These are phyloP conservation scores for Stictocephala bisonia DNA, from an alignment of 2,888 invertebrate genomes.

Conservation along the genomic window DNA sequence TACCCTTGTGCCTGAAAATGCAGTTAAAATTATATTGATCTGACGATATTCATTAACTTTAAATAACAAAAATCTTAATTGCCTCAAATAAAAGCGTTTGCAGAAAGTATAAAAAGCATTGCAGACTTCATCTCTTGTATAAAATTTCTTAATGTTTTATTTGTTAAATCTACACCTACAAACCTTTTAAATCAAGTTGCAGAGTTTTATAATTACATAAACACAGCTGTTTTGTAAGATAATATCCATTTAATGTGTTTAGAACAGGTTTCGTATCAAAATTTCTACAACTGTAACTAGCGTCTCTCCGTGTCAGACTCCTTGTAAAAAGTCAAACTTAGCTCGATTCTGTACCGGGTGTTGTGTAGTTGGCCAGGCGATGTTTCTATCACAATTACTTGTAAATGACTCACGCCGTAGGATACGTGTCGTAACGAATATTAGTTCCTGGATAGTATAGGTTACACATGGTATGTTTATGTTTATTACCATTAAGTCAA, in stretches of 20 bases:
- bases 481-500: conserved; percentile 27
- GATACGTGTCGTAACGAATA: conserved; percentile 37
- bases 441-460: conserved; percentile 41
- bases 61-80: too few species aligned
- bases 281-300: conserved; percentile 39
- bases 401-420: conserved; percentile 39
- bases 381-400: conserved; percentile 34
- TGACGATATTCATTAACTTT: too few species aligned
- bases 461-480: conserved; percentile 34
- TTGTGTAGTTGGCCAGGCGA: conserved; percentile 35
- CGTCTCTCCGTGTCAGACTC: conserved; percentile 31
- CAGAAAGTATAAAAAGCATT: too few species aligned
- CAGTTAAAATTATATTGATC: too few species aligned
- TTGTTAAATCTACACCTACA: too few species aligned
- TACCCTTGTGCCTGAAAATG: too few species aligned
- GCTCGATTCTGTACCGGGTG: conserved; percentile 26
- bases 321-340: conserved; percentile 39
- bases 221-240: conserved; percentile 26
- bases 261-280: conserved; percentile 32
- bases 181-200: too few species aligned
- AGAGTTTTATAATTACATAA: too few species aligned
- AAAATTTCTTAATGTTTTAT: too few species aligned
- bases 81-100: too few species aligned
- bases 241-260: conserved; percentile 30
- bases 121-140: too few species aligned